These are phyloP conservation scores for Aphyosemion australe DNA, from an alignment of 2,113 vertebrate genomes.

Conservation along the genomic window DNA sequence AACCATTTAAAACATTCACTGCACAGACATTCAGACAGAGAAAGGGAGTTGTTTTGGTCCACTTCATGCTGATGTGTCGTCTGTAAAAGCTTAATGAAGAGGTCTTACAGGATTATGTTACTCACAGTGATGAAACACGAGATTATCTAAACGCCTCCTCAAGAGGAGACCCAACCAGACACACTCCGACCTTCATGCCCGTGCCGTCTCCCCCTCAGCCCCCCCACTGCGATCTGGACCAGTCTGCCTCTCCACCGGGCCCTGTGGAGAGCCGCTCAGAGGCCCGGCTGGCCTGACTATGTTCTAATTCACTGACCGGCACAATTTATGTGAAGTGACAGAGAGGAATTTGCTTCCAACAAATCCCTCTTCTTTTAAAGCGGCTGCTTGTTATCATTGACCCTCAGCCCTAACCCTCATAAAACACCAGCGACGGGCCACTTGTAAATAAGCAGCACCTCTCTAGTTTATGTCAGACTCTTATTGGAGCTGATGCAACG, in stretches of 20 bases:
- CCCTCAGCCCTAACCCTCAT: constrained; percentile 60
- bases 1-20: constrained; percentile 14
- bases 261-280: constrained; percentile 48
- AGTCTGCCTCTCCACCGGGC: constrained; percentile 30
- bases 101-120: constrained; percentile 43
- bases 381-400: constrained; percentile 75
- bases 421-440: constrained; percentile 62
- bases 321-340: constrained; percentile 78
- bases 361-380: constrained; percentile 68
- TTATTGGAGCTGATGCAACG: constrained; percentile 40
- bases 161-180: constrained; percentile 60
- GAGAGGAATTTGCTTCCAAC: constrained; percentile 77
- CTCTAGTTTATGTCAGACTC: constrained; percentile 45
- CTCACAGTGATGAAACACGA: constrained; percentile 54
- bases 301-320: constrained; percentile 62
- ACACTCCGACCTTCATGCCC: constrained; percentile 59
- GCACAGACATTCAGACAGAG: constrained; percentile 8
- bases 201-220: constrained; percentile 30
- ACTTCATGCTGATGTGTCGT: constrained; percentile 26
- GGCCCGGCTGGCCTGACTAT: constrained; percentile 42
- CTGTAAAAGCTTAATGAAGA: constrained; percentile 47
- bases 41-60: constrained; percentile 13
- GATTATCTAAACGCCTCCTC: constrained; percentile 44
- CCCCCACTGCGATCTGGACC: constrained; percentile 33
- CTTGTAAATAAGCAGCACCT: constrained; percentile 60